Conservation (phyloP, 2,888 invertebrate species). For the Phaonia tiefii region DNA sequence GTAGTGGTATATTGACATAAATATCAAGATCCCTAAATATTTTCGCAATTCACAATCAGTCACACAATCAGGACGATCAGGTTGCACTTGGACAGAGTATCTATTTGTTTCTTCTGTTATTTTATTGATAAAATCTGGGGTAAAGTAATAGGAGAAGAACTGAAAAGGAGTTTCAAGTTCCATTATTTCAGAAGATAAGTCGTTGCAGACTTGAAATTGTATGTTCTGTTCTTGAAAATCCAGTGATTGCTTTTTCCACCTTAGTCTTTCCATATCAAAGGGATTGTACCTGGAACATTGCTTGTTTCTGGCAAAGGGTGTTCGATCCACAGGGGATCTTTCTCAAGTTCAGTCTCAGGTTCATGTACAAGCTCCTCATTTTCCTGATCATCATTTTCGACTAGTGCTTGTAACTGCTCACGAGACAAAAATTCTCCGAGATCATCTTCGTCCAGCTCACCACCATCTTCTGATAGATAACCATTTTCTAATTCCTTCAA, state of each 20-base stretch:
- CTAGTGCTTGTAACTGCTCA: background rate
- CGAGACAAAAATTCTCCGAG: background rate
- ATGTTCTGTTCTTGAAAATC: background rate
- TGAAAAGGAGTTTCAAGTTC: constrained; percentile 6
- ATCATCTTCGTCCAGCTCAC: background rate
- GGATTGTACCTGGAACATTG: too few species aligned
- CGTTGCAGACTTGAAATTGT: too few species aligned
- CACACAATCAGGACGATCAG: too few species aligned
- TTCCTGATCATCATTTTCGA: too few species aligned
- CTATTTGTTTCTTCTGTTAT: too few species aligned
- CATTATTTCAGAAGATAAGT: too few species aligned
- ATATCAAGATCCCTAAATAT: too few species aligned
- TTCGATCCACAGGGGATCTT: background rate
- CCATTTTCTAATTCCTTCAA: too few species aligned
- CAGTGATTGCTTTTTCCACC: background rate
- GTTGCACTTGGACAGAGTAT: too few species aligned
- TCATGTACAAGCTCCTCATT: too few species aligned
- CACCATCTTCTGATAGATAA: constrained; percentile 1
- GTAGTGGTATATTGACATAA: background rate
- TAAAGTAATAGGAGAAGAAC: constrained; percentile 4
- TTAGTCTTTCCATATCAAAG: background rate
- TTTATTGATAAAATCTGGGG: constrained; percentile 10
- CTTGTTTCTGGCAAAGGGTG: too few species aligned
- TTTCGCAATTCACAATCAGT: constrained; percentile 7
- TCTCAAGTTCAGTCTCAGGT: background rate